A percentile compares a stretch with the other conserved stretches of the same genome.
Conservation (phyloP, 2,888 invertebrate species). For the Selenia dentaria region DNA sequence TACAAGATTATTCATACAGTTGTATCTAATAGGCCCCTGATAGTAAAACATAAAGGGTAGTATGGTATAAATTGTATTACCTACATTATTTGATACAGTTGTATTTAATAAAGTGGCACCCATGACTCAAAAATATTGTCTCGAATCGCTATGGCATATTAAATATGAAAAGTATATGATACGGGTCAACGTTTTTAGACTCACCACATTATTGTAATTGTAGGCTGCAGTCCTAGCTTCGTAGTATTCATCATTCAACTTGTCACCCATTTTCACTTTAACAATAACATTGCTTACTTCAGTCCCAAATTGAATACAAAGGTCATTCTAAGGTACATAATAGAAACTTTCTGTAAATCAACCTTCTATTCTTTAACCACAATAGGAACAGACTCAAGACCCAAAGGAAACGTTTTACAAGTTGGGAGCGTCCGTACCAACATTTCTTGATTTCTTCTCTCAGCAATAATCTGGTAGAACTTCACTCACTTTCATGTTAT, state of each 20-base stretch:
- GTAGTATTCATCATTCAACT: slow-evolving; percentile 73
- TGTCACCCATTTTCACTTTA: slow-evolving; percentile 66
- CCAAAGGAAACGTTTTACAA: slow-evolving; percentile 34
- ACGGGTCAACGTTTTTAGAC: slow-evolving; percentile 46
- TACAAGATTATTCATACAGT: no score
- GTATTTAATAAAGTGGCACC: no score
- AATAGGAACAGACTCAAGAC: slow-evolving; percentile 37
- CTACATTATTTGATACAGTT: no score
- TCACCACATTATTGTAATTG: slow-evolving; percentile 81
- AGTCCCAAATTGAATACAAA: slow-evolving; percentile 43
- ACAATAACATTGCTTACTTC: slow-evolving; percentile 40
- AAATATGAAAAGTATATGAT: background rate
- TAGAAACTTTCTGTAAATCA: slow-evolving; percentile 38
- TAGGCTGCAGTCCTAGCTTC: slow-evolving; percentile 71
- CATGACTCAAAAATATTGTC: no score
- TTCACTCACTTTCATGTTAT: no score
- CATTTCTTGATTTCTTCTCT: slow-evolving; percentile 39
- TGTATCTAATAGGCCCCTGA: no score
- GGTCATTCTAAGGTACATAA: slow-evolving; percentile 24
- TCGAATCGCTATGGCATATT: no score
- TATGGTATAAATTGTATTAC: no score
- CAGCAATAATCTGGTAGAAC: no score
- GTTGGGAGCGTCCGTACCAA: slow-evolving; percentile 66
- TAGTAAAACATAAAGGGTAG: no score
- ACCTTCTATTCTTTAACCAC: slow-evolving; percentile 37